Conservation (phyloP, 1,140 invertebrate species). For the Oryctes rhinoceros region DNA sequence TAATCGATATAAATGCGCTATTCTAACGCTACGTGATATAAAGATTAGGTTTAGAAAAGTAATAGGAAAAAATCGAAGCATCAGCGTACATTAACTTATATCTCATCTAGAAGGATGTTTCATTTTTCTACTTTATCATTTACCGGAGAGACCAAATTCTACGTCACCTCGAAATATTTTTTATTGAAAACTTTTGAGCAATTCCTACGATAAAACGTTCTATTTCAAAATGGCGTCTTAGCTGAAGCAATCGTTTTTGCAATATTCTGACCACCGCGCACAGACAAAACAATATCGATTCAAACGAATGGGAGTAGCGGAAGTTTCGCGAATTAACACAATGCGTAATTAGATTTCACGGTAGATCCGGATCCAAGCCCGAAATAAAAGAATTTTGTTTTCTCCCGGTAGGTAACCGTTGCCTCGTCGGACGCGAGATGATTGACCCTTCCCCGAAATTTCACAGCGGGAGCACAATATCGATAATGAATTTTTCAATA, state of each 20-base stretch:
- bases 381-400: conserved; percentile 5
- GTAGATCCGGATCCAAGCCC: background rate
- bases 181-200: background rate
- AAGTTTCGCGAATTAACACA: conserved; percentile 21
- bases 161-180: too few relatives aligned
- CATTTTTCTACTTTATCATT: too few relatives aligned
- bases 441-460: conserved; percentile 14
- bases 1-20: too few relatives aligned
- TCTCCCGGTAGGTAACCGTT: background rate
- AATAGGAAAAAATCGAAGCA: too few relatives aligned
- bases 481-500: conserved; percentile 30
- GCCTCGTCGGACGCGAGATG: background rate
- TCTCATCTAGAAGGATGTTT: too few relatives aligned
- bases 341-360: conserved; percentile 21
- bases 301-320: background rate
- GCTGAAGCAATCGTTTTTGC: background rate
- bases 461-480: conserved; percentile 3
- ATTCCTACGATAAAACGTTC: background rate
- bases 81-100: too few relatives aligned
- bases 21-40: too few relatives aligned
- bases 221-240: background rate
- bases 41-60: too few relatives aligned
- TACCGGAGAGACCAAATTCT: too few relatives aligned
- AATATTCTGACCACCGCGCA: background rate
- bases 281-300: background rate